Base-by-base conservation (phyloP, 1,140 invertebrate genomes). In the Ptiloglossa arizonensis region DNA sequence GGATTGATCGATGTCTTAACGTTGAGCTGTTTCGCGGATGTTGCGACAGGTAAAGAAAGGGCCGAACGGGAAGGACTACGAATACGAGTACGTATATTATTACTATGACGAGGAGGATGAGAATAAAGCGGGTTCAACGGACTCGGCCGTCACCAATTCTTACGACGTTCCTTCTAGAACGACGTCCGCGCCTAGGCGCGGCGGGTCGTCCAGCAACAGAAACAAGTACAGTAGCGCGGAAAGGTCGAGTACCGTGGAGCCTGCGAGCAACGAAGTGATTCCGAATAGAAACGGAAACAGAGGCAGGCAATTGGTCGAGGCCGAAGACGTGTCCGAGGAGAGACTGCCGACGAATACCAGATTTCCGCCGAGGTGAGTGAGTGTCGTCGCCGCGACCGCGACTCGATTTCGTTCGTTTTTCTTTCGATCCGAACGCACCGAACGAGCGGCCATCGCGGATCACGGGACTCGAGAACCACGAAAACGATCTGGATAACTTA, bases 61-160 rank as follows among this genome's bases (percentile, higher is more conserved):
- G 32, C 96, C 96, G n/a, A 97, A 97, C 87, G 97, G 97, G 5
- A 95, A 97, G 91, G 97, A 97, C 85, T 97, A 98, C 86, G 97
- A 98, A 90, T 97, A 97, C 88, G 97, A 97, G 89, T 98, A 98
- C 83, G 96, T 97, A 24, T 98, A 98, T 87, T 98, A 98, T 88
- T 97, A 98, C 86, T 97, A 97, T 77, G 96, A 97, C 80, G 96
- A 97, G 76, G 96, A 97, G 2, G 95, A 96, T 44, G 95, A 95
- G 63, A 92, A 89, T 62, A 94, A 94, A 79, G 88, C 87, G 24
- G 89, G 89, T 74, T 91, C 92, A 60, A 63, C 87, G 4, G 52
- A 87, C 46, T 83, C 89, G 5, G 88, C 88, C 24, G 88, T 86
- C 86, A 91, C 87, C 64, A 95, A 94, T 79, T 92, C 93, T 57